A percentile compares a stretch with the other conserved stretches of the same genome.
Evolutionary conservation across 30 jellyfish, hydroid and myxozoan species (phyloP).

Genomic region (Nemopilema nomurai): DNA sequence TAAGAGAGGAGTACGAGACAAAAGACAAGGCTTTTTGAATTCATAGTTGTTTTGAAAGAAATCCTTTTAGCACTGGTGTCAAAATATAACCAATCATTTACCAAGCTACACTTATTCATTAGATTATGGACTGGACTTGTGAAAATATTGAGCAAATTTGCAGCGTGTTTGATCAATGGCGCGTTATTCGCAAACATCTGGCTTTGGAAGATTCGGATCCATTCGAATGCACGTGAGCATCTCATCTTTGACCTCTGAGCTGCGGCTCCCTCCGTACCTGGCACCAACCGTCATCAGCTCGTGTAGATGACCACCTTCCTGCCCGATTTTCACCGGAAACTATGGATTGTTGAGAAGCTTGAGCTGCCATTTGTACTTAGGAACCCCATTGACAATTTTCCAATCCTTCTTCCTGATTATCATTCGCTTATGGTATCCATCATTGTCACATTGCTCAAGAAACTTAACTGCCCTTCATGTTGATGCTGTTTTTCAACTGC

Average conservation of each 20-base stretch:
- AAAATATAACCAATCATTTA: no score
- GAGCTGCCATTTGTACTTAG: neutral
- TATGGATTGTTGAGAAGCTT: neutral
- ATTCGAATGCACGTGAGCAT: constrained; percentile 15
- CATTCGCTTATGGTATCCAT: neutral
- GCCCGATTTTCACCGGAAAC: constrained; percentile 4
- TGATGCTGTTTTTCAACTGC: neutral
- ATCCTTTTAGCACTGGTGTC: no score
- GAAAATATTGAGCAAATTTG: no score
- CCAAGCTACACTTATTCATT: no score
- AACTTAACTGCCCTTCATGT: constrained; percentile 14
- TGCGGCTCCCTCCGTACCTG: constrained; percentile 1
- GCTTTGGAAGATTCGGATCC: neutral
- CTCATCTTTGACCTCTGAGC: constrained; percentile 17
- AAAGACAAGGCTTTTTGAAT: no score
- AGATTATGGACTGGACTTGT: no score
- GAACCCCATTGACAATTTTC: constrained; percentile 4
- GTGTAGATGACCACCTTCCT: constrained; percentile 5
- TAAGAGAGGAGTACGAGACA: no score
- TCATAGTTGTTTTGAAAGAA: no score
- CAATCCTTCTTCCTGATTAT: neutral
- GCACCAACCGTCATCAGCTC: constrained; percentile 2
- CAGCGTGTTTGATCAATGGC: no score
- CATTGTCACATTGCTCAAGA: constrained; percentile 4
- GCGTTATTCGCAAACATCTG: neutral